Percentiles rank a stretch among this genome's conserved stretches.
Conservation (phyloP, 1,140 invertebrate genomes). For the Trissolcus basalis region DNA sequence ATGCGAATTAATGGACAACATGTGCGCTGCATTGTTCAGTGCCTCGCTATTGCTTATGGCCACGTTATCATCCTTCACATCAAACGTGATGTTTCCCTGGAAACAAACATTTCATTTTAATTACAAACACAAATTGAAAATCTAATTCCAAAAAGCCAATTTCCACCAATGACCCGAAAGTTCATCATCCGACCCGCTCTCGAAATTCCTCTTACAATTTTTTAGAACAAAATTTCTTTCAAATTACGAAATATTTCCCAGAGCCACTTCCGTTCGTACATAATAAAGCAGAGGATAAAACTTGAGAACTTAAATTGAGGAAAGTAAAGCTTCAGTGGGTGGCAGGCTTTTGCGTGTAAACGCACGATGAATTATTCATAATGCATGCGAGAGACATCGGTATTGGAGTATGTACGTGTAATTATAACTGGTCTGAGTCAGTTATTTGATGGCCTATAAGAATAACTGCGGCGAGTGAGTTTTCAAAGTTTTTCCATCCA, state of each 20-base stretch:
- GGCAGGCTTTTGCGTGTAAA: conserved; percentile 1
- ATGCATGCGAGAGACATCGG: conserved; percentile 20
- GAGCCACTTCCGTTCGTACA: no score
- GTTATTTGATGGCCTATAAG: conserved; percentile 33
- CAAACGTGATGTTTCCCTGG: conserved; percentile 86
- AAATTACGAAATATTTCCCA: no score
- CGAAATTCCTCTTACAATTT: no score
- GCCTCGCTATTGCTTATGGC: conserved; percentile 78
- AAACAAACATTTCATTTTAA: conserved; percentile 40
- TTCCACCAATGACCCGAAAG: no score
- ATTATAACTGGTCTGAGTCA: conserved; percentile 30
- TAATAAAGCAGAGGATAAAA: conserved; percentile 1
- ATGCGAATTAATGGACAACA: conserved; percentile 84
- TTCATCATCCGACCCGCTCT: no score
- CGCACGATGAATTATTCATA: conserved; percentile 35
- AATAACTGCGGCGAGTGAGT: conserved; percentile 23
- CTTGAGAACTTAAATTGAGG: conserved; percentile 4
- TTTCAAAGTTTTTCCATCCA: conserved; percentile 3
- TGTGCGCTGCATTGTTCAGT: conserved; percentile 80
- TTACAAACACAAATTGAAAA: not conserved
- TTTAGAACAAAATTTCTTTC: not conserved
- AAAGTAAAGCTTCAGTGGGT: conserved; percentile 15
- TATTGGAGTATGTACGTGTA: conserved; percentile 14
- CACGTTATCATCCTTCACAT: conserved; percentile 81
- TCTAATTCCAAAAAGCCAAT: no score